Percentiles rank a stretch among this genome's conserved stretches.
These are phyloP conservation scores for Muscicapa comitata DNA, from an alignment of 2,797 vertebrate species.

Conservation along the genomic window DNA sequence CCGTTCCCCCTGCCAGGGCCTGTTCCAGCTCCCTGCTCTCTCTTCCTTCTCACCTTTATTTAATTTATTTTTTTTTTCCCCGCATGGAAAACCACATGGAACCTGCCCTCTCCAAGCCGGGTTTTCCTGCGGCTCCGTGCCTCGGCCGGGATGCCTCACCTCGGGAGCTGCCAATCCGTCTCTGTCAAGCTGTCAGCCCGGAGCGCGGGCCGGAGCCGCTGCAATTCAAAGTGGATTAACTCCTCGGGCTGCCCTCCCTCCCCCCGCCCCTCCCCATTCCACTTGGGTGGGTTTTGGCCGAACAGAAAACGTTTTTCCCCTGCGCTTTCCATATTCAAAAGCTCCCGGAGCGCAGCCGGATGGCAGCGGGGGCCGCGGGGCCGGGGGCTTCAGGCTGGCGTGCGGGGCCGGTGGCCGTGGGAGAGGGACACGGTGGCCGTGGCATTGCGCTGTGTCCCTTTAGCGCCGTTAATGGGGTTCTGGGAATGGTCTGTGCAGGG, in stretches of 20 bases:
- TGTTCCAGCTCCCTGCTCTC: not conserved
- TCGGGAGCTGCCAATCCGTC: constrained; percentile 65
- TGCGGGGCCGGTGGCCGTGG: not conserved
- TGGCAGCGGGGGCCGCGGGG: not conserved
- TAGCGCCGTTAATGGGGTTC: fast-evolving
- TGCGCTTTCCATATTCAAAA: constrained; percentile 42
- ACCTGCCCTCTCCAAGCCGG: not conserved
- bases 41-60: not conserved
- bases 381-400: not conserved
- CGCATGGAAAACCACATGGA: not conserved
- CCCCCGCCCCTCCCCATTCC: constrained; percentile 43
- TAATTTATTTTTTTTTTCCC: not conserved
- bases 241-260: constrained; percentile 35
- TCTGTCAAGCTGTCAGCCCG: constrained; percentile 54
- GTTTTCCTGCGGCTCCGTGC: not conserved
- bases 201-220: constrained; percentile 20
- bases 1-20: fast-evolving
- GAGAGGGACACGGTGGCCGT: not conserved
- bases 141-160: constrained; percentile 38
- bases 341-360: not conserved
- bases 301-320: constrained; percentile 19
- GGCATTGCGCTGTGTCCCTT: not conserved
- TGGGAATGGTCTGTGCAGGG: not conserved
- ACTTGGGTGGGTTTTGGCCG: constrained; percentile 55
- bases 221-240: constrained; percentile 65